Evolutionary conservation across 2,113 vertebrate genomes (phyloP).

Genomic region (Okapia johnstoni): DNA sequence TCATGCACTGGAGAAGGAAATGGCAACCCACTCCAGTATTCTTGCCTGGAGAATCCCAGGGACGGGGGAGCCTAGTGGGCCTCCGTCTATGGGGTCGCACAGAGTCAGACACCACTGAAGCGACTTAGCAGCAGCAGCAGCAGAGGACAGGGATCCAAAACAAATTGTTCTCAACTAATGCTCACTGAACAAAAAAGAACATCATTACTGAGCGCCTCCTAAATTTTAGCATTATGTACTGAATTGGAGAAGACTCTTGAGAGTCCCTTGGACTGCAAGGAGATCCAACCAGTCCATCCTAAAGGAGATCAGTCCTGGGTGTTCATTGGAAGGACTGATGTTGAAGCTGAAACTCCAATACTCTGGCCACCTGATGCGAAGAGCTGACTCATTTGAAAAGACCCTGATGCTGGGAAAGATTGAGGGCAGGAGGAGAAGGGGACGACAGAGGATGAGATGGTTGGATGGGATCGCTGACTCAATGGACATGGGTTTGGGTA

Average conservation of each 20-base stretch:
- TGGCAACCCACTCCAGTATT: too few species aligned
- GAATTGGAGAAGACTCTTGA: neutral
- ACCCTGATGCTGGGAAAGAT: neutral
- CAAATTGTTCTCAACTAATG: neutral
- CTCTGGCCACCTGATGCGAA: neutral
- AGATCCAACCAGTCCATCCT: neutral
- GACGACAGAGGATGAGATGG: neutral
- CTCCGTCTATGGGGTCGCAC: too few species aligned
- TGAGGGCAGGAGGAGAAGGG: neutral
- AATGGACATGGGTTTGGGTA: neutral
- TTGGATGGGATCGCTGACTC: neutral
- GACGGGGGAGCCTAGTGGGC: too few species aligned
- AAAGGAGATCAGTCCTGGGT: neutral
- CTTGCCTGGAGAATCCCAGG: too few species aligned
- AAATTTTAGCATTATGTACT: neutral
- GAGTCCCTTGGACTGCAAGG: neutral
- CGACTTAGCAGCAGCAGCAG: too few species aligned
- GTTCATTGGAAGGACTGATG: neutral
- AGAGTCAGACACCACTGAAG: too few species aligned
- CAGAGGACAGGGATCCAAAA: neutral
- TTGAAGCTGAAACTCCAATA: neutral
- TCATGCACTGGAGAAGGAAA: too few species aligned
- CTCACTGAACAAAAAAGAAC: neutral
- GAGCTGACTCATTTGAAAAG: neutral
- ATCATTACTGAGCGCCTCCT: neutral